Evolutionary conservation across 2,888 invertebrate species (phyloP).

Genomic region (Pseudococcus longispinus): DNA sequence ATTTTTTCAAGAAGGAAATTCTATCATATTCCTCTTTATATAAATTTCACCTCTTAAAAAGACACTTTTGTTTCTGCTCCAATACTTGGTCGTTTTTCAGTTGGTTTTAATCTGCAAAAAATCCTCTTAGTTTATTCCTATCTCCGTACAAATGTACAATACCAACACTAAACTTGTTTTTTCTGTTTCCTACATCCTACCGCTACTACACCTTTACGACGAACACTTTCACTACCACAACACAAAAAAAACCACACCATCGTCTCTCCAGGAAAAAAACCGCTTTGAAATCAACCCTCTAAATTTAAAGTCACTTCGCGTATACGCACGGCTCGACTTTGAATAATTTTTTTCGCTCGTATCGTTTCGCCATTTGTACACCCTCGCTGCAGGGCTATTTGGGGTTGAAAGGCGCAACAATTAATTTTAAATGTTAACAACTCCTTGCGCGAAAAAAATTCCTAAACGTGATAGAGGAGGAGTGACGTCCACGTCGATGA

Average conservation of each 20-base stretch:
- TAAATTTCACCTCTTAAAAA: not conserved
- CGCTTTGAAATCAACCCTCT: slow-evolving; percentile 18
- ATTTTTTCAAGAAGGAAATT: not conserved
- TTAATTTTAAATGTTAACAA: slow-evolving; percentile 37
- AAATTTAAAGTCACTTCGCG: slow-evolving; percentile 1
- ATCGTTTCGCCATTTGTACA: not conserved
- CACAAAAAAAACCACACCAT: not conserved
- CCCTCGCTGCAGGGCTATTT: not conserved
- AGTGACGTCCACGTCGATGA: slow-evolving; percentile 15
- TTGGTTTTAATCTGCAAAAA: not conserved
- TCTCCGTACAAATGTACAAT: not conserved
- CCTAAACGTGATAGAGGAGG: not conserved
- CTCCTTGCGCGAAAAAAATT: slow-evolving; percentile 30
- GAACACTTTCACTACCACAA: not conserved
- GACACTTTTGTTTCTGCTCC: not conserved
- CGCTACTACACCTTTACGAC: not conserved
- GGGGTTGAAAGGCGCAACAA: slow-evolving; percentile 34
- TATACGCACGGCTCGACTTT: not conserved
- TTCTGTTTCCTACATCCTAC: not conserved
- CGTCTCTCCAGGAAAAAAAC: not conserved
- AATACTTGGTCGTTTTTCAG: not conserved
- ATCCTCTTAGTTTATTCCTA: not conserved
- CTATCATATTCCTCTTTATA: not conserved
- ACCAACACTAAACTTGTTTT: not conserved
- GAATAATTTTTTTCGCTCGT: slow-evolving; percentile 16